Evolutionary conservation across 1,140 invertebrate species (phyloP), one percentile per base, ranked within the genome.

Genomic region (Heliconius melpomene): DNA sequence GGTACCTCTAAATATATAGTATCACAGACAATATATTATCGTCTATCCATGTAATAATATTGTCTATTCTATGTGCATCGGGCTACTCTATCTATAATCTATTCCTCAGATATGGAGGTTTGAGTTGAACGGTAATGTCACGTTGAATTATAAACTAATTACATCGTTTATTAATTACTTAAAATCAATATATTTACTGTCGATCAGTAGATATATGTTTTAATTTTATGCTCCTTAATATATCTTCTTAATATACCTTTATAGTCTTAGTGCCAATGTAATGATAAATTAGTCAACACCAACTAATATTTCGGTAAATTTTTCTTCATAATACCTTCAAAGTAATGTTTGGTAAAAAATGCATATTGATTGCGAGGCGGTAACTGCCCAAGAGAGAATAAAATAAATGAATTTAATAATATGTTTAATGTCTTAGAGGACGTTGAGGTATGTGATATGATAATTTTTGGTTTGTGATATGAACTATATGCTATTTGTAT

Each of bases 91-190:
- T n/a, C n/a, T n/a, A n/a, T n/a, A n/a, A n/a, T n/a, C n/a, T n/a
- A 66, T 66, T 66, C 60, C 26, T n/a, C 9, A 66, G 60, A 26
- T 66, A 78, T 78, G 72, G 76, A 72, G 72, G 76, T 78, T 76
- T 72, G 52, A 32, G 32, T 32, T 32, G 32, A 77, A 74, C 52
- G 80, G 75, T 78, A 83, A 79, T 82, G 82, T 83, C 82, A 82
- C 78, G 79, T 80, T 80, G 46, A 79, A 72, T 75, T 79, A 74
- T 57, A 71, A 57, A 32, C 54, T 66, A 77, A 70, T 50, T 77
- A 70, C 60, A 29, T 72, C 71, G 29, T 72, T 72, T 66, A 26
- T 26, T 66, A 66, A 26, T 66, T 66, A 66, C 26, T 66, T 66
- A 66, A 26, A 29, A 66, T 66, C 23, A 66, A 66, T 66, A 66